Base-by-base conservation (phyloP, 2,888 invertebrate genomes). In the Seira ritae region DNA sequence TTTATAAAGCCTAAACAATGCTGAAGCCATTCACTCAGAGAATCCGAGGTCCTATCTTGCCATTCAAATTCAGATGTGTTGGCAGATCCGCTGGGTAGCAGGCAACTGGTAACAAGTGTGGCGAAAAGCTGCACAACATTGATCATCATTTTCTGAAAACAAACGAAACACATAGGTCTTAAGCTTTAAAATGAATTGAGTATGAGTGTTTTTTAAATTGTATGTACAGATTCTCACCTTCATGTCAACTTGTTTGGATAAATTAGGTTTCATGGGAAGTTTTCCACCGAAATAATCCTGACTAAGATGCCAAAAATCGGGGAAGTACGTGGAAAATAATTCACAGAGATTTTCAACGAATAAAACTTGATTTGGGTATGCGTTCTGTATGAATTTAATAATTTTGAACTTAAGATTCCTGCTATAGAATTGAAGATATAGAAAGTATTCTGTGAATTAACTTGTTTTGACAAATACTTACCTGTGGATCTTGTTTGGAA, bases 281-380 rank as follows among this genome's bases (percentile, higher is more conserved):
- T 97, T 96, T 6, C 96, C 96, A 2, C 95, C 95, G 91, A 98
- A 98, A 92, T 99, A 99, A 55, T 97, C 94, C 90, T 97, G 95
- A 0, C 98, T 98, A 0, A 99, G 93, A 90, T 97, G 96, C 98
- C 98, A 99, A 89, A 99, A 93, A 91, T 98, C 97, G 42, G 97
- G 96, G 90, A 98, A 93, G 86, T 95, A 94, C 79, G 94, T 94
- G 0, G 94, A 93, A 60, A 97, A 93, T 84, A 95, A 92, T 77
- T 94, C 94, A 85, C 95, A 95, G 42, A 96, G 92, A 89, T 95
- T 95, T 90, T 97, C 96, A 72, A 96, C 93, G 90, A 96, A 97
- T 80, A 94, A 91, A 2, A 96, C 94, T 85, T 94, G 93, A 86
- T 93, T 93, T 0, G 96, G 95, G 22, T 92, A 92, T 2, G 88